Evolutionary conservation across 2,113 vertebrate species (phyloP).

Genomic region (Prionailurus bengalensis): DNA sequence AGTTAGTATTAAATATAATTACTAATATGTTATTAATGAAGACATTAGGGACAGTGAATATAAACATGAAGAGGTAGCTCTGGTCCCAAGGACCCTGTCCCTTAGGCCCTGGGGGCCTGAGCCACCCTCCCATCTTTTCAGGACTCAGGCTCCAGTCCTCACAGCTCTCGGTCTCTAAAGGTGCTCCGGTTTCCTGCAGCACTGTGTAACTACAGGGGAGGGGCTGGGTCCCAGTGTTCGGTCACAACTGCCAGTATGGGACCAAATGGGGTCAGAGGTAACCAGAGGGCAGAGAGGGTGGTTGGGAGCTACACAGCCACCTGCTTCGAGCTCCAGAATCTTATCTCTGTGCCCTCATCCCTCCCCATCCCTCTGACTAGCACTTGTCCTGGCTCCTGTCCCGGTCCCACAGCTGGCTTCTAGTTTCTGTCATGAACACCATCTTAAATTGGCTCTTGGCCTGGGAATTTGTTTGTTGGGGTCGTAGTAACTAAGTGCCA

Average conservation of each 20-base stretch:
- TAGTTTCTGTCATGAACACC: not conserved
- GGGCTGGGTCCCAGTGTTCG: not conserved
- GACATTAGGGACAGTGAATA: not conserved
- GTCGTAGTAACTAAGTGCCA: not conserved
- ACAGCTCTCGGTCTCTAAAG: not conserved
- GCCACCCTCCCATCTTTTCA: not conserved
- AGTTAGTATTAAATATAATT: not conserved
- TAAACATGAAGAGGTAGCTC: not conserved
- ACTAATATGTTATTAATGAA: not conserved
- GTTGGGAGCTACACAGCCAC: not conserved
- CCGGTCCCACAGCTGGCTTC: not conserved
- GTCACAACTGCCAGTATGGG: not conserved
- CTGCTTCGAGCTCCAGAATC: not conserved
- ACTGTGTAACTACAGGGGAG: not conserved
- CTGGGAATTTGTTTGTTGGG: not conserved
- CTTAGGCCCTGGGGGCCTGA: not conserved
- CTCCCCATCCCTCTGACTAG: not conserved
- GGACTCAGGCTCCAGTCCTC: not conserved
- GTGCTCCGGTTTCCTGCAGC: not conserved
- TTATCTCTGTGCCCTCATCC: not conserved
- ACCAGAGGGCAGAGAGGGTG: not conserved
- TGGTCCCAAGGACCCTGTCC: not conserved
- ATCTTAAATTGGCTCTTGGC: not conserved
- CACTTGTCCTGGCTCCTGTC: not conserved
- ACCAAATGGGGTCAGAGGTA: not conserved